Percentiles rank a stretch among this genome's conserved stretches.
Conservation (phyloP, 2,113 vertebrate genomes). For the Mus pahari region DNA sequence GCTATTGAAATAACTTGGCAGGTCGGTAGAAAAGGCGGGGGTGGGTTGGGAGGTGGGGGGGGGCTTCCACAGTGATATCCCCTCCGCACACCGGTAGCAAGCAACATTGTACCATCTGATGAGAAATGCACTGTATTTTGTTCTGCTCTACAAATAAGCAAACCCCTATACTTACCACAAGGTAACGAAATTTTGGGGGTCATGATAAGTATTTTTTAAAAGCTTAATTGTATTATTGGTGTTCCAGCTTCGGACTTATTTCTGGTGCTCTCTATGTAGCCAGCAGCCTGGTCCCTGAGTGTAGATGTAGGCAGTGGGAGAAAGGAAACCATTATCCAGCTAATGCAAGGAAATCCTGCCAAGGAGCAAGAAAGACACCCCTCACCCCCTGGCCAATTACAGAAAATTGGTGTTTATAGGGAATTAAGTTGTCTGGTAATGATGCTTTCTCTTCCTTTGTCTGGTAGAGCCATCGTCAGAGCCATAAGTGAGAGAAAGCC, state of each 20-base stretch:
- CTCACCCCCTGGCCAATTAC: slow-evolving; percentile 35
- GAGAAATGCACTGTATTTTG: not conserved
- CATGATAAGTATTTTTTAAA: slow-evolving; percentile 13
- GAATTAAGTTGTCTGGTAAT: slow-evolving; percentile 60
- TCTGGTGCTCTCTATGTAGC: not conserved
- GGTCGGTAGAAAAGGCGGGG: slow-evolving; percentile 24
- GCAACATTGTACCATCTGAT: not conserved
- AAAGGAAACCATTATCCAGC: slow-evolving; percentile 56
- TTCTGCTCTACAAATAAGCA: not conserved
- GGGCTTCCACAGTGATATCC: not conserved
- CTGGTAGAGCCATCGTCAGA: not conserved
- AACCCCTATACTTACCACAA: not conserved
- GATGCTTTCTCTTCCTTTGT: slow-evolving; percentile 10
- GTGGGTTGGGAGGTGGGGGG: accelerated
- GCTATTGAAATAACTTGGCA: slow-evolving; percentile 53
- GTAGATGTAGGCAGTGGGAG: not conserved
- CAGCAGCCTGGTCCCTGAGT: not conserved
- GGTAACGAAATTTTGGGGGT: not conserved
- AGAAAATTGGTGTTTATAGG: slow-evolving; percentile 54
- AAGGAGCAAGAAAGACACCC: slow-evolving; percentile 8
- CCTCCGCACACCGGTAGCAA: not conserved
- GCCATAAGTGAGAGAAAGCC: not conserved
- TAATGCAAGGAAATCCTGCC: slow-evolving; percentile 57
- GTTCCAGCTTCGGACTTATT: slow-evolving; percentile 32
- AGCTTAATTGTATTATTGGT: not conserved